Percentiles rank a stretch among this genome's conserved stretches.
These are phyloP conservation scores for Hedychridium roseum DNA, from an alignment of 2,888 invertebrate species.

Conservation along the genomic window DNA sequence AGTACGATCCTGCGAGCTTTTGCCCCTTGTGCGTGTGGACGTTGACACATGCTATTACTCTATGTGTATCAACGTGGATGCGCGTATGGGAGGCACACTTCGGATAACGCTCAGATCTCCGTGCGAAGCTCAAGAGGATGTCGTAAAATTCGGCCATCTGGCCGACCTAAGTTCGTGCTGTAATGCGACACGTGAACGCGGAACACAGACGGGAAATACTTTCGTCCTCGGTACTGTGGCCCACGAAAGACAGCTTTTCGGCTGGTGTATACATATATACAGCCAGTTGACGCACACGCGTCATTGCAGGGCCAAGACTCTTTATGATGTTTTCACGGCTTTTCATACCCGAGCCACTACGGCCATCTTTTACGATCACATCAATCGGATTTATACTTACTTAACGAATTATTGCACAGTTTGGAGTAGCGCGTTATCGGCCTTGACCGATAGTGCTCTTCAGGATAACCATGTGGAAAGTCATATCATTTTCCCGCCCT, in stretches of 20 bases:
- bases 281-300: too few relatives aligned
- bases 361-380: conserved; percentile 56
- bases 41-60: too few relatives aligned
- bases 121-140: conserved; percentile 11
- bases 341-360: conserved; percentile 26
- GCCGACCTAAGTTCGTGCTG: conserved; percentile 45
- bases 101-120: conserved; percentile 14
- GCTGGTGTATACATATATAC: too few relatives aligned
- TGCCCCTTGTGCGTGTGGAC: too few relatives aligned
- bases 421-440: conserved; percentile 29
- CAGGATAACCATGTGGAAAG: too few relatives aligned
- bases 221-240: too few relatives aligned
- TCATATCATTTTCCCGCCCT: too few relatives aligned
- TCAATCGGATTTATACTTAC: conserved; percentile 62
- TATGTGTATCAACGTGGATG: conserved; percentile 6
- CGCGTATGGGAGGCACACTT: conserved; percentile 13
- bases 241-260: too few relatives aligned
- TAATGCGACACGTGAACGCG: conserved; percentile 42
- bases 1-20: too few relatives aligned
- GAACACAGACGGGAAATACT: too few relatives aligned
- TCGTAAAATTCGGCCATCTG: conserved; percentile 55
- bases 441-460: conserved; percentile 7
- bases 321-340: too few relatives aligned
- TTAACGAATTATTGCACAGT: conserved; percentile 48
- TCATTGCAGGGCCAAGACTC: too few relatives aligned